Base-by-base conservation (phyloP, 1,140 invertebrate species). In the Ridgeia piscesae region DNA sequence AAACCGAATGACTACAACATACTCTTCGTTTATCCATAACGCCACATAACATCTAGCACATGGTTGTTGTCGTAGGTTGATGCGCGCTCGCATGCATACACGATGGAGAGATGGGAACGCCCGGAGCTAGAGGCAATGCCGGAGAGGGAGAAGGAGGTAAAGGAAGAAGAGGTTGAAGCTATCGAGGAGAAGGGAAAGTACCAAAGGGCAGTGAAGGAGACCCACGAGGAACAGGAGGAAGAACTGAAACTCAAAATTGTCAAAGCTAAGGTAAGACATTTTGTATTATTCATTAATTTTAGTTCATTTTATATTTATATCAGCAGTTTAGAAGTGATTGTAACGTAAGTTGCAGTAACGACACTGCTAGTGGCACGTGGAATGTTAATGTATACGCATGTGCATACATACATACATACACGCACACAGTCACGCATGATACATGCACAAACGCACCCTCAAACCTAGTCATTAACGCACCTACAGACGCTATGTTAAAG, bases 161-260 rank as follows among this genome's bases (percentile, higher is more conserved):
- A 42, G 48, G 35, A 35, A 33, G 91, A 91, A 34, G 91, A 91
- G 91, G 91, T 33, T 33, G 48, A 35, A 42, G 21, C 91, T n/a
- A 94, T 95, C 35, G 93, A 94, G 11, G 93, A 94, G 14, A 94
- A 93, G 77, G 88, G 91, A 1, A 93, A 93, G 77, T 95, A 95
- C 92, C 91, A 93, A 35, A 92, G 94, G 89, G 58, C 91, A 14
- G 34, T 88, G 1, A 95, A 95, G 93, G 91, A 93, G 9, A 31
- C 92, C 11, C 91, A 92, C 31, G 91, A 92, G 33, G 93, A 94
- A 92, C 93, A 94, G 77, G 88, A 93, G 77, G 94, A 95, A 92
- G 94, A 94, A 48, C 88, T 90, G n/a, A 93, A 94, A 48, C 94
- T 95, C 31, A 91, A 93, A n/a, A 95, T 95, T 34, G 94, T 94